Conservation (phyloP, 2,113 vertebrate species). For the zebrafish (Danio rerio) region DNA sequence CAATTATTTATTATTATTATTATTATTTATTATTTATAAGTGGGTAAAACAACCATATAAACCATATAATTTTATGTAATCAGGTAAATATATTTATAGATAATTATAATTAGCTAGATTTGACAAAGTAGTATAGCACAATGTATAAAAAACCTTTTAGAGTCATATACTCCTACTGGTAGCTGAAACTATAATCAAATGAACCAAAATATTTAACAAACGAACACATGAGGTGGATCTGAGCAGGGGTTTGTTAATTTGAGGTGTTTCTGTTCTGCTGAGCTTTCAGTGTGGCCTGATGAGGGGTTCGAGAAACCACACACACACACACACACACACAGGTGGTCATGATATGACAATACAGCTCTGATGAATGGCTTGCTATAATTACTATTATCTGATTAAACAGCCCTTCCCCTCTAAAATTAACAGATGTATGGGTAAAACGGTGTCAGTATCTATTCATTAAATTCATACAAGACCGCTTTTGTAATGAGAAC, state of each 20-base stretch:
- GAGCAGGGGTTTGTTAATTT: not conserved
- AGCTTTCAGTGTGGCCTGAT: constrained; percentile 13
- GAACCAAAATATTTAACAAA: not conserved
- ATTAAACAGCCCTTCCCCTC: not conserved
- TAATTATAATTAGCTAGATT: not conserved
- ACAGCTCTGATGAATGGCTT: not conserved
- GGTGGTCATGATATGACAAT: not conserved
- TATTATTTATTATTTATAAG: too few relatives aligned
- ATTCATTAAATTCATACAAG: not conserved
- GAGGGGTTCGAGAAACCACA: not conserved
- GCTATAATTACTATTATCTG: not conserved
- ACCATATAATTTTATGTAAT: too few relatives aligned
- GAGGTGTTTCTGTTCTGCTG: not conserved
- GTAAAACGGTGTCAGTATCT: not conserved
- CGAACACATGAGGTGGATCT: not conserved
- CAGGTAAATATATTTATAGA: too few relatives aligned
- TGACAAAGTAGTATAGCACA: not conserved
- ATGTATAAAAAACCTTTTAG: not conserved
- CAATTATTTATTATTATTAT: too few relatives aligned
- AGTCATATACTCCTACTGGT: not conserved
- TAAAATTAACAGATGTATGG: not conserved
- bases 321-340: not conserved
- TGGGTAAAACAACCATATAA: too few relatives aligned
- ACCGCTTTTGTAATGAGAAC: not conserved
- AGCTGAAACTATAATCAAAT: not conserved